Evolutionary conservation across 2,888 invertebrate species (phyloP).

Genomic region (Rhabditophanes sp.): DNA sequence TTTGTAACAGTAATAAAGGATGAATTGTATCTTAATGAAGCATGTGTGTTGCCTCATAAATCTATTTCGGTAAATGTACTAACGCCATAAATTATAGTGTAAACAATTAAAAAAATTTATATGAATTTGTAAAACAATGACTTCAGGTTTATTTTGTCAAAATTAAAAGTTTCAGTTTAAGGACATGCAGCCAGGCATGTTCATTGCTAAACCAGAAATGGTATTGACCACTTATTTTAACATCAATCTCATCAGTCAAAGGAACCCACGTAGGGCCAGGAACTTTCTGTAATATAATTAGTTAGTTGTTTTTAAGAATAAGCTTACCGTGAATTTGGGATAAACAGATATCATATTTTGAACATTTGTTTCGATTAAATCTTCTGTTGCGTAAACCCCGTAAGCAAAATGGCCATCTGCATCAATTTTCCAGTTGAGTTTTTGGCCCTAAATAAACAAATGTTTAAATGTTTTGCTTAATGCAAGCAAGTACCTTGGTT

Average conservation of each 20-base stretch:
- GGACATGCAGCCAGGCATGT: slow-evolving; percentile 39
- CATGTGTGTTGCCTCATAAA: too few species aligned
- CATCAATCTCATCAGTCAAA: slow-evolving; percentile 17
- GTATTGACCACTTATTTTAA: slow-evolving; percentile 12
- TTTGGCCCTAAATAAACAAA: slow-evolving; percentile 18
- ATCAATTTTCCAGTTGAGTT: slow-evolving; percentile 24
- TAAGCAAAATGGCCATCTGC: slow-evolving; percentile 41
- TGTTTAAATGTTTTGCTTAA: slow-evolving; percentile 1
- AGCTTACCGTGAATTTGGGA: slow-evolving; percentile 33
- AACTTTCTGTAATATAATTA: slow-evolving; percentile 28
- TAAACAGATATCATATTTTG: slow-evolving; percentile 21
- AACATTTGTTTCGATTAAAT: slow-evolving; percentile 15
- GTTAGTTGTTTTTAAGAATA: not conserved
- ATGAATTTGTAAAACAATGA: too few species aligned
- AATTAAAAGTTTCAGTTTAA: too few species aligned
- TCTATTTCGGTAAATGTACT: too few species aligned
- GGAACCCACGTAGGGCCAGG: slow-evolving; percentile 39
- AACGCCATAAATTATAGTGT: too few species aligned
- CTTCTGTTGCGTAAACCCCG: slow-evolving; percentile 19
- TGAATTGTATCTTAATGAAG: too few species aligned
- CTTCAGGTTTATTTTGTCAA: too few species aligned
- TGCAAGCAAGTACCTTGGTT: slow-evolving; percentile 15
- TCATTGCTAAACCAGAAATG: slow-evolving; percentile 38
- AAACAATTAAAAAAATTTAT: too few species aligned
- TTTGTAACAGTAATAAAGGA: too few species aligned